A percentile compares a stretch with the other conserved stretches of the same genome.
phyloP scores from a whole-genome alignment of 2,113 vertebrate genomes.

The Hippocampus zosterae region DNA sequence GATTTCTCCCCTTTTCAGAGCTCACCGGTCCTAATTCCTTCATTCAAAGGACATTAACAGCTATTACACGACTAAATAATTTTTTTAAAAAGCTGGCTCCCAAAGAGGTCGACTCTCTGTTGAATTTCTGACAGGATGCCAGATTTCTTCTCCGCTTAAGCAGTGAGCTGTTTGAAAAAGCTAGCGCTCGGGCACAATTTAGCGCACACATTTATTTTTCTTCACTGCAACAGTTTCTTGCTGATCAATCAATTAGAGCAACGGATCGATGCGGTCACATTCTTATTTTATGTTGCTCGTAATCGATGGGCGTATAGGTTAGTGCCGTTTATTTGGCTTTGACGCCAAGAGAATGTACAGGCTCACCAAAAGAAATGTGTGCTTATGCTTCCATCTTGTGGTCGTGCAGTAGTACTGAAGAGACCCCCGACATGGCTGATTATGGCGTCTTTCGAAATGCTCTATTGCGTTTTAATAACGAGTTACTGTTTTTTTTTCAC shows the following conservation, averaged over 20 bases:
- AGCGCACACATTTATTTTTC: slow-evolving; percentile 10
- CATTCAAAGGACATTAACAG: not conserved
- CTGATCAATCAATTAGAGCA: not conserved
- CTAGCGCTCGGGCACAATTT: slow-evolving; percentile 7
- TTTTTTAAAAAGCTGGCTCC: not conserved
- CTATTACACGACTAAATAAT: not conserved
- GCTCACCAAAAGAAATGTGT: not conserved
- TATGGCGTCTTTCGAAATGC: no score
- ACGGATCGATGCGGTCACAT: not conserved
- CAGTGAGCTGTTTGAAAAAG: slow-evolving; percentile 15
- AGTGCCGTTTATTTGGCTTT: not conserved
- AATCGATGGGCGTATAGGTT: not conserved
- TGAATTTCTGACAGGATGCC: not conserved
- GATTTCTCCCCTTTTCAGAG: not conserved
- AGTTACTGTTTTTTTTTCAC: no score
- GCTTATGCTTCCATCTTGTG: slow-evolving; percentile 29
- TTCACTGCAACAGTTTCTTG: slow-evolving; percentile 20
- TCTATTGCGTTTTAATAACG: no score
- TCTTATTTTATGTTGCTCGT: not conserved
- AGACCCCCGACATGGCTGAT: no score
- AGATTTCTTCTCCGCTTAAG: slow-evolving; percentile 29
- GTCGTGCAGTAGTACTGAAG: not conserved
- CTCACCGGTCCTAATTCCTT: not conserved
- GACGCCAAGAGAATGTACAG: not conserved
- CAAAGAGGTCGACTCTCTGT: slow-evolving; percentile 1